A percentile compares a stretch with the other conserved stretches of the same genome.
Conservation (phyloP, 1,140 invertebrate species). For the Palaemon carinicauda region DNA sequence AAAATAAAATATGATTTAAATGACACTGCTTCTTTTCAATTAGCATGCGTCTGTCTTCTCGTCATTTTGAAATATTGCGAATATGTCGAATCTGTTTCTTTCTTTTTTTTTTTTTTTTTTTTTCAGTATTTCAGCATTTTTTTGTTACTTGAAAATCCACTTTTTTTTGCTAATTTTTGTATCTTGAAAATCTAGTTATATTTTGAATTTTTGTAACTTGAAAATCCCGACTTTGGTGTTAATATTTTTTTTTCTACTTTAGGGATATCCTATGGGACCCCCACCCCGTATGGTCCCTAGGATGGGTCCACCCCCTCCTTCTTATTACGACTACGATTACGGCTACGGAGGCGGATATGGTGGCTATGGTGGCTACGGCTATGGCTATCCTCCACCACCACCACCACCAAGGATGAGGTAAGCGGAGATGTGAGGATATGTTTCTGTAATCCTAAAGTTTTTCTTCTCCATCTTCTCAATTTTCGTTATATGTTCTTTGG, state of each 20-base stretch:
- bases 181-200: too few species aligned
- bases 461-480: too few species aligned
- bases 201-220: too few species aligned
- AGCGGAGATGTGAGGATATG: not conserved
- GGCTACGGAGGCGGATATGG: conserved; percentile 26
- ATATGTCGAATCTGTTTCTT: not conserved
- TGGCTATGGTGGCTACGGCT: not conserved
- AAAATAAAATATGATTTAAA: too few species aligned
- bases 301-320: not conserved
- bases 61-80: too few species aligned
- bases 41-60: too few species aligned
- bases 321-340: conserved; percentile 46
- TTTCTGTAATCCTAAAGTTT: not conserved
- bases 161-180: too few species aligned
- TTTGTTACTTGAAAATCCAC: too few species aligned
- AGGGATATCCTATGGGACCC: conserved; percentile 30
- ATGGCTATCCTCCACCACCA: not conserved
- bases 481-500: not conserved
- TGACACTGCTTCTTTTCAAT: too few species aligned
- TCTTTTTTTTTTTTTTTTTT: not conserved
- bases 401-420: conserved; percentile 22
- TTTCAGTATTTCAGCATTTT: too few species aligned
- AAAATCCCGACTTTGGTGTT: too few species aligned
- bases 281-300: conserved; percentile 2
- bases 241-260: not conserved